Conservation (phyloP, 2,113 vertebrate species). For the Hassar affinis region DNA sequence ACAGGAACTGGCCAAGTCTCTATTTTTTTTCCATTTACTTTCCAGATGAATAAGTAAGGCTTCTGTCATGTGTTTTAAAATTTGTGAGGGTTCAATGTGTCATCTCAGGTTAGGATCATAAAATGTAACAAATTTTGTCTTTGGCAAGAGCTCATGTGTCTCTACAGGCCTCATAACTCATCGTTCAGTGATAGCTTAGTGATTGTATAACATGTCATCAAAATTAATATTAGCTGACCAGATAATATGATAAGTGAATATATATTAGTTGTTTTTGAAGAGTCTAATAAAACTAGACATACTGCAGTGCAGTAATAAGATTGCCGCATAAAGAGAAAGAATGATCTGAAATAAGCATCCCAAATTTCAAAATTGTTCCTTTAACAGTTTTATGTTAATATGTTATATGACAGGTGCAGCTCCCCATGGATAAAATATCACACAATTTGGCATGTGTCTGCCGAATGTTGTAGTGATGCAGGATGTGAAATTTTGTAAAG, state of each 20-base stretch:
- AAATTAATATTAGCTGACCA: conserved; percentile 3
- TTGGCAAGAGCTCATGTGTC: conserved; percentile 59
- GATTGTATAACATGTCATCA: conserved; percentile 5
- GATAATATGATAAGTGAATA: not conserved
- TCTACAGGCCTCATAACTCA: not conserved
- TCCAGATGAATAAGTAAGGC: conserved; percentile 80
- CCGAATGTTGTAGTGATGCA: too few species aligned
- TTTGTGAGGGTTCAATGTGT: conserved; percentile 64
- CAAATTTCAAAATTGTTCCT: too few species aligned
- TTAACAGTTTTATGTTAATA: too few species aligned
- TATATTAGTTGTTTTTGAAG: conserved; percentile 5
- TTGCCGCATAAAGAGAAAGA: too few species aligned
- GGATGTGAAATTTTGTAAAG: too few species aligned
- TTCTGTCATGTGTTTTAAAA: conserved; percentile 78
- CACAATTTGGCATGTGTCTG: too few species aligned
- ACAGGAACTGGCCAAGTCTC: conserved; percentile 79
- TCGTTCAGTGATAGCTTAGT: conserved; percentile 6
- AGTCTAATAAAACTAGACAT: not conserved
- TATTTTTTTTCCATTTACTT: conserved; percentile 82
- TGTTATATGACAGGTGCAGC: too few species aligned
- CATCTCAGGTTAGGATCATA: conserved; percentile 76
- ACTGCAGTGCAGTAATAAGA: too few species aligned
- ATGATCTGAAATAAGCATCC: too few species aligned
- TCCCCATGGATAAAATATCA: too few species aligned
- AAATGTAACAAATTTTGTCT: conserved; percentile 46